These are phyloP conservation scores for Tragelaphus oryx DNA, from an alignment of 2,797 vertebrate genomes.

Conservation along the genomic window DNA sequence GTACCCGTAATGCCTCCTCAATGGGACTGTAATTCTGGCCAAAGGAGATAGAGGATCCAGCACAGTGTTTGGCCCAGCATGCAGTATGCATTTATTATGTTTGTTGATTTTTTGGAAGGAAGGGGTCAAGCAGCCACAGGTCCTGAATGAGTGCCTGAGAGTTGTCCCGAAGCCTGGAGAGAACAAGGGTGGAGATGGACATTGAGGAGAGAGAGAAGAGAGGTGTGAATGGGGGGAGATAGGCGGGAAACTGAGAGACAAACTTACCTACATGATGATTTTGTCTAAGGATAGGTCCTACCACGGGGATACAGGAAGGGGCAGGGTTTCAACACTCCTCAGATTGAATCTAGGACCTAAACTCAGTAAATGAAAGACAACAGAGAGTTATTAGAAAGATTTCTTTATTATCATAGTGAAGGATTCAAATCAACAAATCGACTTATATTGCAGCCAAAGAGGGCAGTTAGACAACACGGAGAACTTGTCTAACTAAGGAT, in stretches of 20 bases:
- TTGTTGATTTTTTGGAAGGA: neutral
- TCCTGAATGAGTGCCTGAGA: neutral
- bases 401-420: neutral
- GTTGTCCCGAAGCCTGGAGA: neutral
- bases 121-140: neutral
- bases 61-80: neutral
- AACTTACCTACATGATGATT: neutral
- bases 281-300: neutral
- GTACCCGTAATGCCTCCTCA: neutral
- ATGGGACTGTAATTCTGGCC: neutral
- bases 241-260: neutral
- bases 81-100: neutral
- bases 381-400: neutral
- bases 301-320: neutral
- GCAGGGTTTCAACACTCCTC: neutral
- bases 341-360: neutral
- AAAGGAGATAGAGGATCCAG: neutral
- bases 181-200: neutral
- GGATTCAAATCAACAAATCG: neutral
- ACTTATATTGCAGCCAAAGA: neutral
- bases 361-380: neutral
- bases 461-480: neutral
- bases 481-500: neutral
- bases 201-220: neutral
- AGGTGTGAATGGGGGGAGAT: fast-evolving